Evolutionary conservation across 2,888 invertebrate species (phyloP).

Genomic region (Ptychoptera albimana): DNA sequence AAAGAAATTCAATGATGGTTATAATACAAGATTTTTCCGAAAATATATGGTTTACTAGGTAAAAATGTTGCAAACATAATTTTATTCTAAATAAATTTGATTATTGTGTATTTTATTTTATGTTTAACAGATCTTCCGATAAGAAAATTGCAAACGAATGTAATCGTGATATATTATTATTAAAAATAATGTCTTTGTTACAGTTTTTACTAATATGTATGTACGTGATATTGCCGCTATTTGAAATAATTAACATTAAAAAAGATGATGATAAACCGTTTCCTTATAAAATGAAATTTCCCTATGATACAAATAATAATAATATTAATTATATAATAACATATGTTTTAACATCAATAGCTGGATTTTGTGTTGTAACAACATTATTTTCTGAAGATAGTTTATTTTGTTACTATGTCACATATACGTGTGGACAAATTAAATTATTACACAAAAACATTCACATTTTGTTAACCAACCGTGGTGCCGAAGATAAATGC

Average conservation of each 20-base stretch:
- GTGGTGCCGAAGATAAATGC: constrained; percentile 12
- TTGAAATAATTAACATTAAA: constrained; percentile 16
- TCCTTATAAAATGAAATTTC: constrained; percentile 29
- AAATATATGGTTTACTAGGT: constrained; percentile 26
- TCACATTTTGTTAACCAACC: not conserved
- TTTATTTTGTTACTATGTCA: constrained; percentile 26
- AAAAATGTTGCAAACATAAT: constrained; percentile 9
- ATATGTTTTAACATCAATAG: constrained; percentile 24
- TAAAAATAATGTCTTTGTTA: constrained; percentile 22
- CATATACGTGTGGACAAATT: constrained; percentile 26
- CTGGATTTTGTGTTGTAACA: constrained; percentile 27
- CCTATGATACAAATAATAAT: constrained; percentile 19
- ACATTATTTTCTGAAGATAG: constrained; percentile 28
- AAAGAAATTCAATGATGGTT: constrained; percentile 17
- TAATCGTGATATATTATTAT: constrained; percentile 19
- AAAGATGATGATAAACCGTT: constrained; percentile 19
- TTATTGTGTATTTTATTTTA: not conserved
- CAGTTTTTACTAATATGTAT: constrained; percentile 22
- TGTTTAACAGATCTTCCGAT: constrained; percentile 14
- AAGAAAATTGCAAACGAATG: constrained; percentile 18
- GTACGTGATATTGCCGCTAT: constrained; percentile 24
- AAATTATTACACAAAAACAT: constrained; percentile 22
- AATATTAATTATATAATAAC: constrained; percentile 21
- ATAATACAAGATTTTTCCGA: constrained; percentile 20
- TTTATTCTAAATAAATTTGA: not conserved